phyloP scores from a whole-genome alignment of 2,888 invertebrate species.

The Blera fallax region DNA sequence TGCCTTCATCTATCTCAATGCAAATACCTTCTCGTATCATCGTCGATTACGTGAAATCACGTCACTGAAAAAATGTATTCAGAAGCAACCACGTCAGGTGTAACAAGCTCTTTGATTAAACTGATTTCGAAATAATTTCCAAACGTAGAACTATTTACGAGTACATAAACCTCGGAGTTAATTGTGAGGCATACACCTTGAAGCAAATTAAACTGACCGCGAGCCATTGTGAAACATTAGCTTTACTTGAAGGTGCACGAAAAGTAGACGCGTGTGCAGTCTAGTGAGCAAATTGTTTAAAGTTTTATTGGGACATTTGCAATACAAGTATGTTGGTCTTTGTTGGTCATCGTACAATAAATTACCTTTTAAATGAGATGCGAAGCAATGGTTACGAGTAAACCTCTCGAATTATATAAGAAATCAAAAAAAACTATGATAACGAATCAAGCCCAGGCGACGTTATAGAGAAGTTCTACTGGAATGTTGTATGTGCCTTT shows the following conservation, averaged over 20 bases:
- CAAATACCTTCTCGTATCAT: neutral
- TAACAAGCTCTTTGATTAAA: conserved; percentile 1
- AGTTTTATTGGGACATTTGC: conserved; percentile 26
- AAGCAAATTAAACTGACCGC: conserved; percentile 49
- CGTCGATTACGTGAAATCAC: neutral
- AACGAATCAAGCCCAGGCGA: too few species aligned
- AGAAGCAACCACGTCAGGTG: neutral
- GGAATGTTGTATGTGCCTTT: too few species aligned
- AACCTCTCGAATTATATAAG: neutral
- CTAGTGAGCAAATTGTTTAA: conserved; percentile 29
- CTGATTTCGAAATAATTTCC: conserved; percentile 4
- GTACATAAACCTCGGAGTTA: neutral
- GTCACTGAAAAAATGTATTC: neutral
- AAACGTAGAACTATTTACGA: conserved; percentile 15
- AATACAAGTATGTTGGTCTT: neutral
- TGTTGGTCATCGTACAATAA: neutral
- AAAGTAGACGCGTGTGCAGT: conserved; percentile 33
- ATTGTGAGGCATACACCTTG: conserved; percentile 39
- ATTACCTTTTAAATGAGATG: neutral
- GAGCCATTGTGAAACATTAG: conserved; percentile 26
- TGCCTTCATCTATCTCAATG: neutral
- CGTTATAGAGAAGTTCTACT: too few species aligned
- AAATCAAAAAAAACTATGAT: too few species aligned
- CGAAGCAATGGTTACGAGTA: neutral
- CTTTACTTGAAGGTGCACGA: conserved; percentile 22